Evolutionary conservation across 2,797 vertebrate genomes (phyloP), one percentile per base, ranked within the genome.

Genomic region (Diplodus puntazzo): DNA sequence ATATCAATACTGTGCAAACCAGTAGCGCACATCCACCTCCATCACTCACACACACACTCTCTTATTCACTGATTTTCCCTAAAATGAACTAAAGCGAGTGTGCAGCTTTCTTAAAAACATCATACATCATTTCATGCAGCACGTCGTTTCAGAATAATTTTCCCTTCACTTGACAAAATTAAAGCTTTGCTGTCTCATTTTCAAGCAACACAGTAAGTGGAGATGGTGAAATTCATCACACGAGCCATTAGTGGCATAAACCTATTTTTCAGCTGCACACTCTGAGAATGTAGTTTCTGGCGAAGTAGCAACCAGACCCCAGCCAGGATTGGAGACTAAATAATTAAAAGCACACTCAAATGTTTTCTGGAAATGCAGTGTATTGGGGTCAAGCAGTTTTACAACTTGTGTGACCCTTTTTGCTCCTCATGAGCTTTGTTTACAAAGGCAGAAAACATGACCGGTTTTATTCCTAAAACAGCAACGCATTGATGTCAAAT

Each of bases 101-200:
- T 45, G 17, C 43, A 20, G 50, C 61, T 69, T 73, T 66, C 64
- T 54, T 75, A 49, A 69, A 79, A 79, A 77, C 59, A 43, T 54
- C 77, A 63, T 75, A 67, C 64, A 64, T 83, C 64, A 80, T 73
- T 73, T 79, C 52, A 63, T 50, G 65, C 4, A 0, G 50, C 69
- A 73, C 3, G 34, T 79, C 18, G 4, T 71, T 72, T 69, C 58
- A 46, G 65, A 85, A 75, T 68, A 43, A 83, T 75, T 77, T 80
- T 42, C 61, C 53, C 46, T 77, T 80, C 77, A 70, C 69, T 80
- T 83, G 64, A 77, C 66, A 70, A 59, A 86, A 88, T 83, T 79
- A 88, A 85, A 85, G 39, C 43, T 69, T 64, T 8, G 45, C 66
- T 43, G 74, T 75, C 69, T 89, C 72, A 79, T 82, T 84, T 79